phyloP scores from a whole-genome alignment of 2,888 invertebrate species.

The Myopa testacea region DNA sequence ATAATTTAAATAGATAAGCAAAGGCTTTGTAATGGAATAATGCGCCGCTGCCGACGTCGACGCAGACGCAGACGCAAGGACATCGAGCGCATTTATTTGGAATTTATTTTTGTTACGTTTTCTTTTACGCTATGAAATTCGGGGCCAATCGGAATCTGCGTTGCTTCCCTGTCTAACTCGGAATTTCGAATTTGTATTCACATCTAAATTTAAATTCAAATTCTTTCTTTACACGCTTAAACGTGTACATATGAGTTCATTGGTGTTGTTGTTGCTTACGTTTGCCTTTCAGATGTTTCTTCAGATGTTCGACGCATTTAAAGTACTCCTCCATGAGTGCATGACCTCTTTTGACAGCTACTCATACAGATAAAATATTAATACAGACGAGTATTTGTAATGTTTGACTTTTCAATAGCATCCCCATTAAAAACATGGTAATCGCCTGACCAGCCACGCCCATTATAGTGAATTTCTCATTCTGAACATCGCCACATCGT shows the following conservation, averaged over 20 bases:
- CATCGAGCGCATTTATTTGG: constrained; percentile 18
- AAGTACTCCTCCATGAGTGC: no score
- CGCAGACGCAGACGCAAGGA: constrained; percentile 22
- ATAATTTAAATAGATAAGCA: constrained; percentile 51
- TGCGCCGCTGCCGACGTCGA: neutral
- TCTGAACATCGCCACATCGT: no score
- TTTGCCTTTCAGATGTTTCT: neutral
- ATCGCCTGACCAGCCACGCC: no score
- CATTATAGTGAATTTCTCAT: no score
- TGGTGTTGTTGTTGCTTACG: constrained; percentile 11
- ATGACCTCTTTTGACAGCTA: no score
- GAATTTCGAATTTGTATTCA: constrained; percentile 24
- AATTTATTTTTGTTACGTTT: neutral
- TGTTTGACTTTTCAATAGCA: no score
- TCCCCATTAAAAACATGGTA: no score
- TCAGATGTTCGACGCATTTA: no score
- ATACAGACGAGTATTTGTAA: no score
- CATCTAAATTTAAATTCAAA: constrained; percentile 44
- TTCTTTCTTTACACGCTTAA: constrained; percentile 43
- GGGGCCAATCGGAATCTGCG: no score
- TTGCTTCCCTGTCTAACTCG: neutral
- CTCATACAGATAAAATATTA: no score
- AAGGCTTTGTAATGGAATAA: constrained; percentile 32
- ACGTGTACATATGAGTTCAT: constrained; percentile 41
- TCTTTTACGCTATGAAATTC: neutral